Percentiles rank a stretch among this genome's conserved stretches.
phyloP scores from a whole-genome alignment of 2,797 vertebrate genomes.

The Anisognathus igniventris region DNA sequence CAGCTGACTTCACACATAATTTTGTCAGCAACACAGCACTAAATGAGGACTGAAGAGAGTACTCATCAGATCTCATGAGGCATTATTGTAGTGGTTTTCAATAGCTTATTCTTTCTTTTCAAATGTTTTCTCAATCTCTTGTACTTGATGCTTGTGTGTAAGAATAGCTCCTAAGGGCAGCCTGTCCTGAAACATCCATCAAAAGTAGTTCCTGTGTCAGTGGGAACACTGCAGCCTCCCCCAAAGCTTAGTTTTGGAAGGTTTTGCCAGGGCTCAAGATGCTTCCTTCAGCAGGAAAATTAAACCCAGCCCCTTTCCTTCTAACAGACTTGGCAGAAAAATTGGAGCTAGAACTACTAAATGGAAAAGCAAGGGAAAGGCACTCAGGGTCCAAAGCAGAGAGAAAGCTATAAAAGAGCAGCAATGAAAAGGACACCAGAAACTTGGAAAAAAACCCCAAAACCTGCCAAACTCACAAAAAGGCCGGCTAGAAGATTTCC shows the following conservation, averaged over 20 bases:
- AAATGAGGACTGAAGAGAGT: background rate
- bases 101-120: background rate
- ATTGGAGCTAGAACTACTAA: background rate
- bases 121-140: background rate
- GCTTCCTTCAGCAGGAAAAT: background rate
- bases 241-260: background rate
- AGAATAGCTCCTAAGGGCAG: background rate
- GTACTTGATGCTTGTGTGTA: background rate
- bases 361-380: background rate
- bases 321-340: constrained; percentile 11
- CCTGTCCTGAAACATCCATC: background rate
- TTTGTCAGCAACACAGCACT: background rate
- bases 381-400: background rate
- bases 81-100: background rate
- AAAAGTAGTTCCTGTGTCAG: background rate
- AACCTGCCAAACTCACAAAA: background rate
- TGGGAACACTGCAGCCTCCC: background rate
- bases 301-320: background rate
- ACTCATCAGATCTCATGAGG: background rate
- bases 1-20: background rate
- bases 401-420: background rate
- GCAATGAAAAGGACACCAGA: background rate
- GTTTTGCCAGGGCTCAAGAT: background rate
- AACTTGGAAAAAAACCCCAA: background rate
- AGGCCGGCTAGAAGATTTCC: background rate